Base-by-base conservation (phyloP, 1,140 invertebrate species). In the Drosophila serrata region DNA sequence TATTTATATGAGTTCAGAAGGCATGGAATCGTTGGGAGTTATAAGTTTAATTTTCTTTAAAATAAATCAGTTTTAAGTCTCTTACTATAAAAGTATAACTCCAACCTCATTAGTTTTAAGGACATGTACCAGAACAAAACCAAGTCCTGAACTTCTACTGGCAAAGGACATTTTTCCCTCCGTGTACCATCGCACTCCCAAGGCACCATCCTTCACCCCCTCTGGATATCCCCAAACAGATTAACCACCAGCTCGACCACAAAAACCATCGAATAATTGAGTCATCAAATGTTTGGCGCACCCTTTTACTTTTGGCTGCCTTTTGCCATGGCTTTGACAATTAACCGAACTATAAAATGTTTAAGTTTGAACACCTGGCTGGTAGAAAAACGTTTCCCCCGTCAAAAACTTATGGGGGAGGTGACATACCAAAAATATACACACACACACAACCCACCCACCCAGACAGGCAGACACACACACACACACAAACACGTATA, bases 331-430 rank as follows among this genome's bases (percentile, higher is more conserved):
- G 81, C 85, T 88, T 90, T 88, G 80, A 88, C 84, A 88, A 88
- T 90, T 88, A 88, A 90, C 85, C 85, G 73, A 88, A 88, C 84
- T 88, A 88, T 88, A 88, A 88, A 88, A 90, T 90, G 85, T 90
- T 87, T 84, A 88, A 87, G 85, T 87, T 88, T 90, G 85, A 88
- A 90, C 84, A 88, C 85, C 84, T 88, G 74, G 49, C 40, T 42
- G 60, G 65, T 40, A 45, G 77, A 74, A 78, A 77, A 73, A 62
- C 61, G 77, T 40, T 70, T 53, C 17, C 17, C 24, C 65, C 51
- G 22, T 29, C 53, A n/a, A 13, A 24, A 70, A 64, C 43, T 46
- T 1, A 75, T 62, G 19, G 7, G 9, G 24, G 0, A 6, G 22
- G 60, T 69, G 59, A 65, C 70, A 64, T 51, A n/a, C 79, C 75